phyloP scores from a whole-genome alignment of 2,888 invertebrate species.

The Lasioglossum pauxillum region DNA sequence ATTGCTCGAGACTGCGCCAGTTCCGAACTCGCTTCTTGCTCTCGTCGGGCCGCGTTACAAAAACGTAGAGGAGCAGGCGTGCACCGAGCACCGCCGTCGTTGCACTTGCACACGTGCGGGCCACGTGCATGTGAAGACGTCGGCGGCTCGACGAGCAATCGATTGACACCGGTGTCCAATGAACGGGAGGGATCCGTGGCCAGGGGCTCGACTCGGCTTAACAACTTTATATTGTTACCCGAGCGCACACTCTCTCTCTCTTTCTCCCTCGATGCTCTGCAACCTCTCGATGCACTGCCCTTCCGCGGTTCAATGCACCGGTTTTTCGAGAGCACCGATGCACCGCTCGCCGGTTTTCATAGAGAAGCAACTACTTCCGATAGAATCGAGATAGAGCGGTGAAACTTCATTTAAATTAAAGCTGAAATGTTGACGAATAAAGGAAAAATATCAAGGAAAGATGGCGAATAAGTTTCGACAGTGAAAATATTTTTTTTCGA shows the following conservation, averaged over 20 bases:
- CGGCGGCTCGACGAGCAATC: conserved; percentile 54
- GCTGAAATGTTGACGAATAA: background rate
- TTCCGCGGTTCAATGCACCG: conserved; percentile 6
- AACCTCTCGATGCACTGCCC: conserved; percentile 4
- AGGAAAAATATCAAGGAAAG: background rate
- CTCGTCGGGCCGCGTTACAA: conserved; percentile 54
- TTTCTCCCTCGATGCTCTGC: background rate
- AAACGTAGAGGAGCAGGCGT: conserved; percentile 41
- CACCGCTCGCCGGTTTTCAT: background rate
- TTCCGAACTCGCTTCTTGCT: conserved; percentile 53
- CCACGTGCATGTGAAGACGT: conserved; percentile 20
- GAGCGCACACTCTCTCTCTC: background rate
- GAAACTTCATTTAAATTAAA: background rate
- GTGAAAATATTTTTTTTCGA: background rate
- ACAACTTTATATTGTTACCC: conserved; percentile 12
- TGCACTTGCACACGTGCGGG: conserved; percentile 5
- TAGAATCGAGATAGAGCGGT: background rate
- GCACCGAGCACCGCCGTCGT: background rate
- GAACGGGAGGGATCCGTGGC: conserved; percentile 47
- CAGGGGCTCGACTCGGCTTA: conserved; percentile 12
- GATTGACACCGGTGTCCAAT: conserved; percentile 49
- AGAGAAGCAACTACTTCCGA: background rate
- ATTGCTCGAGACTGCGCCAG: conserved; percentile 42
- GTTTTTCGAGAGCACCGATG: background rate
- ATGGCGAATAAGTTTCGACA: background rate